These are phyloP conservation scores for Ennomos erosarius DNA, from an alignment of 2,888 invertebrate species.

Conservation along the genomic window DNA sequence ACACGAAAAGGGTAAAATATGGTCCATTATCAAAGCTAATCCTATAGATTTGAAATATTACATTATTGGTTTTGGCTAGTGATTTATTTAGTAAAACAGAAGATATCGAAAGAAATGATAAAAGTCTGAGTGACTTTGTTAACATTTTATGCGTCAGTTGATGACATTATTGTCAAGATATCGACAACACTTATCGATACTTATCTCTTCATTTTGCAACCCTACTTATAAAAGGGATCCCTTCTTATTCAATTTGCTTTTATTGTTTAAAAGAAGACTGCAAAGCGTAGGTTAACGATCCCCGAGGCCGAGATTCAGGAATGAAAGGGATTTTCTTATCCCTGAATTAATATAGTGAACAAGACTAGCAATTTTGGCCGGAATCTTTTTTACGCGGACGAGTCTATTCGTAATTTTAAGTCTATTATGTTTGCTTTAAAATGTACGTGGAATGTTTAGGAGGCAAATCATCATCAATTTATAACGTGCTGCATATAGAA, in stretches of 20 bases:
- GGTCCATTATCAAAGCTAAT: no score
- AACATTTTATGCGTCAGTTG: no score
- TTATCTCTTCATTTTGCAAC: conserved; percentile 2
- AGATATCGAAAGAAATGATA: no score
- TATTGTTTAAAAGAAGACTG: conserved; percentile 66
- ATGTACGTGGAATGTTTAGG: conserved; percentile 15
- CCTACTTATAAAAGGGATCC: conserved; percentile 52
- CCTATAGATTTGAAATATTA: no score
- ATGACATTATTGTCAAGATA: no score
- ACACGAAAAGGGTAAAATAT: no score
- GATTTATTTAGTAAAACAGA: no score
- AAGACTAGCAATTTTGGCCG: conserved; percentile 51
- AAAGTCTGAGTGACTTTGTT: no score
- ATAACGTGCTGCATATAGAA: no score
- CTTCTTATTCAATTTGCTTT: conserved; percentile 66
- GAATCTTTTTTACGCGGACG: conserved; percentile 46
- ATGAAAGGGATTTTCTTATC: conserved; percentile 56
- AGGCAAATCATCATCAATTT: no score
- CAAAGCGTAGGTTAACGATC: conserved; percentile 60
- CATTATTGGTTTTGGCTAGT: no score
- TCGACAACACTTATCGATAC: conserved; percentile 8
- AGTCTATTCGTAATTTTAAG: conserved; percentile 47
- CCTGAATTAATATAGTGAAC: conserved; percentile 61
- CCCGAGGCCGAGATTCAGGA: conserved; percentile 47
- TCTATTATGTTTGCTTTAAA: conserved; percentile 46